These are phyloP conservation scores for Nebria brevicollis DNA, from an alignment of 2,888 invertebrate genomes.

Conservation along the genomic window DNA sequence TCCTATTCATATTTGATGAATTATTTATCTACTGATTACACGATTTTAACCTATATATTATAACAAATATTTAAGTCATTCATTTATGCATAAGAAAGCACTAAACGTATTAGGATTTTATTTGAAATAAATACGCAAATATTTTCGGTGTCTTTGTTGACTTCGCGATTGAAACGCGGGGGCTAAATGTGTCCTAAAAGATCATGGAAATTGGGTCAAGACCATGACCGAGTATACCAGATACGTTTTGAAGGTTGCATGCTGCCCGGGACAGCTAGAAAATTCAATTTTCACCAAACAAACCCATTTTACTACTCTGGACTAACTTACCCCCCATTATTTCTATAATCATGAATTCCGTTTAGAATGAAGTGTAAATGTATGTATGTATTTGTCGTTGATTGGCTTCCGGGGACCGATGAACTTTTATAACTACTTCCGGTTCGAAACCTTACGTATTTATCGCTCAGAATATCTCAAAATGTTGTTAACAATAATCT, in stretches of 20 bases:
- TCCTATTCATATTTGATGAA: background rate
- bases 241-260: background rate
- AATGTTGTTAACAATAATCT: background rate
- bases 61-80: too few species aligned
- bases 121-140: too few species aligned
- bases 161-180: background rate
- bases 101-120: too few species aligned
- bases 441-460: background rate
- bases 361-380: background rate
- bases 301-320: background rate
- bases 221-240: slow-evolving; percentile 14
- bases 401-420: background rate
- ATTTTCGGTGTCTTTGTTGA: background rate
- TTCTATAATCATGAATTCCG: too few species aligned
- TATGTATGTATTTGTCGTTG: background rate
- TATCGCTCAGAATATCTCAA: background rate
- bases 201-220: slow-evolving; percentile 8
- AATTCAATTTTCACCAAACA: background rate
- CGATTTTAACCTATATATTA: background rate
- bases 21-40: background rate
- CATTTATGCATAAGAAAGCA: too few species aligned
- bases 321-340: background rate
- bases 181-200: background rate
- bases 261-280: background rate
- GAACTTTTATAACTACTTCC: background rate